Base-by-base conservation (phyloP, 2,888 invertebrate genomes). In the Melieria picta region DNA sequence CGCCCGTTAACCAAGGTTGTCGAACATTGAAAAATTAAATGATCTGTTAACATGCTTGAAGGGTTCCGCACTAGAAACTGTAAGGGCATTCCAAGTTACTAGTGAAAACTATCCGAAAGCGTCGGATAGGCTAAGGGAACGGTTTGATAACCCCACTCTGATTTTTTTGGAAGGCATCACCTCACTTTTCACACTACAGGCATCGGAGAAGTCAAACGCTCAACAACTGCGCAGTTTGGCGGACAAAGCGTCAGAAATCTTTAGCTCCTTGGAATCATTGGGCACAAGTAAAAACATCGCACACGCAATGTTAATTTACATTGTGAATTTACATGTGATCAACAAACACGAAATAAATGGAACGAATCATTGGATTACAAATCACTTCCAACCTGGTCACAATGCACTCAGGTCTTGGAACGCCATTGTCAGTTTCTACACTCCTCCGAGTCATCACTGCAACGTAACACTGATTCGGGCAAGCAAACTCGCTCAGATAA, bases 11-110 rank as follows among this genome's bases (percentile, higher is more conserved):
- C 47, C 47, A 48, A 60, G 69, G 9, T 50, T 70, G 1, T 65
- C 71, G 11, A 70, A 71, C 48, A 72, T 66, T 6, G 71, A 73
- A 56, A 73, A 71, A 30, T 73, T 66, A 10, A 74, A 69, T 7
- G 65, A 74, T 47, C 67, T 74, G 42, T 42, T 67, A 2, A 71
- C 65, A 48, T 43, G 56, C 56, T n/a, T n/a, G n/a, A 7, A n/a
- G 56, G 56, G 56, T 56, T 9, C 56, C 7, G 56, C 3, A n/a
- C 56, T 56, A 11, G 56, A 56, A 56, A 56, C 9, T 16, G 58
- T 58, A 7, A 58, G n/a, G 30, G 56, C 56, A 6, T 57, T 57
- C 11, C 60, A 60, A 43, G 60, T 42, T n/a, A 42, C 60, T 43
- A 60, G 43, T 9, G 42, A 60, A 1, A 60, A 43, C 10, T 60